Evolutionary conservation across 2,888 invertebrate species (phyloP), one percentile per base, ranked within the genome.

Genomic region (Rhaphigaster nebulosa): DNA sequence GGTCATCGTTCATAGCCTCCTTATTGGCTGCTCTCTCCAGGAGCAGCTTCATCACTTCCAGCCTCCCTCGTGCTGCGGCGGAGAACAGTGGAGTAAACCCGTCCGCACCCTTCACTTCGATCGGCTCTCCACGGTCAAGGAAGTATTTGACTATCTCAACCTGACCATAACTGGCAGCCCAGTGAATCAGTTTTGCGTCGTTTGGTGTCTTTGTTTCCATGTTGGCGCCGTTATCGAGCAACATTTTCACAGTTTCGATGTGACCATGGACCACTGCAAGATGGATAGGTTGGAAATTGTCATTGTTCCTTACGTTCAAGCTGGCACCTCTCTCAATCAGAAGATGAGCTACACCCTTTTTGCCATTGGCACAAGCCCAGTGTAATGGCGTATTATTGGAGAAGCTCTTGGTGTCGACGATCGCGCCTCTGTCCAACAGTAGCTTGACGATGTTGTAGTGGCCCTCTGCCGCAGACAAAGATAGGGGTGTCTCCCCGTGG

Each of bases 231-330:
- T 23, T 84, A n/a, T 84, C 84, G 13, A 84, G 45, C n/a, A 84
- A n/a, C 84, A 84, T 45, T 13, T 84, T 45, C 13, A 84, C 84
- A 15, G 84, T 84, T 2, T 84, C 84, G 0, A 84, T 12, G n/a
- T 84, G 45, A 4, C 84, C 84, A 6, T 84, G 84, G 15, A 84
- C 84, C 5, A 84, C 84, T 13, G 84, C 84, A 2, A 45, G 84
- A n/a, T 84, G 84, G 84, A 84, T 84, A 41, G 84, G 84, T n/a
- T 84, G 84, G n/a, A 84, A 84, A n/a, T 45, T 45, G 45, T 84
- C 84, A 50, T 84, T 84, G 84, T 84, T 84, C 45, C 84, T 84
- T 12, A 50, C 84, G 10, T 84, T 84, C 45, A 84, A 45, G n/a
- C 84, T 84, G 13, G 84, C 84, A 3, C 84, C 84, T 26, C 84